phyloP scores from a whole-genome alignment of 2,797 vertebrate genomes.

The Pteronotus mesoamericanus region DNA sequence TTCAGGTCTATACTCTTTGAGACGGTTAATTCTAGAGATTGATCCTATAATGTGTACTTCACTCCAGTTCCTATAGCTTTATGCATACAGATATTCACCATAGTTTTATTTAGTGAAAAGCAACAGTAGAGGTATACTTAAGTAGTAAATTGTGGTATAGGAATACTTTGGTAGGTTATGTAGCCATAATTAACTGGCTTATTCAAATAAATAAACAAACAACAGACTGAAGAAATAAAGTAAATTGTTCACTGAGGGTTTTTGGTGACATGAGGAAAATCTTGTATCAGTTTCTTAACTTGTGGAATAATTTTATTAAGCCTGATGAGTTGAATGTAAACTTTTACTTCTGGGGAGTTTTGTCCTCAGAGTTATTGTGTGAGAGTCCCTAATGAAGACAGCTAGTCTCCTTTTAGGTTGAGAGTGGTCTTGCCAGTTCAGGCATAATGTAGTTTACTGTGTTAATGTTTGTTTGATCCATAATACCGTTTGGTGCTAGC shows the following conservation, averaged over 20 bases:
- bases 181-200: not conserved
- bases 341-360: not conserved
- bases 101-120: not conserved
- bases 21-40: not conserved
- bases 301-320: slow-evolving; percentile 33
- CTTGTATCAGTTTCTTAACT: not conserved
- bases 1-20: not conserved
- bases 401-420: slow-evolving; percentile 11
- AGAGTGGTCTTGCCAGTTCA: slow-evolving; percentile 10
- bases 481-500: not conserved
- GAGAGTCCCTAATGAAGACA: not conserved
- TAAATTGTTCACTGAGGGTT: not conserved
- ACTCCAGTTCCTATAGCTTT: not conserved
- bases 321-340: not conserved
- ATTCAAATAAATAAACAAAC: not conserved
- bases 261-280: slow-evolving; percentile 31
- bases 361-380: not conserved
- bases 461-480: not conserved
- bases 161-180: not conserved
- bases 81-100: not conserved
- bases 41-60: not conserved
- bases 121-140: not conserved
- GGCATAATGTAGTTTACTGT: not conserved
- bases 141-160: not conserved
- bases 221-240: not conserved